phyloP scores from a whole-genome alignment of 2,797 vertebrate species.

The Sebastes variabilis region DNA sequence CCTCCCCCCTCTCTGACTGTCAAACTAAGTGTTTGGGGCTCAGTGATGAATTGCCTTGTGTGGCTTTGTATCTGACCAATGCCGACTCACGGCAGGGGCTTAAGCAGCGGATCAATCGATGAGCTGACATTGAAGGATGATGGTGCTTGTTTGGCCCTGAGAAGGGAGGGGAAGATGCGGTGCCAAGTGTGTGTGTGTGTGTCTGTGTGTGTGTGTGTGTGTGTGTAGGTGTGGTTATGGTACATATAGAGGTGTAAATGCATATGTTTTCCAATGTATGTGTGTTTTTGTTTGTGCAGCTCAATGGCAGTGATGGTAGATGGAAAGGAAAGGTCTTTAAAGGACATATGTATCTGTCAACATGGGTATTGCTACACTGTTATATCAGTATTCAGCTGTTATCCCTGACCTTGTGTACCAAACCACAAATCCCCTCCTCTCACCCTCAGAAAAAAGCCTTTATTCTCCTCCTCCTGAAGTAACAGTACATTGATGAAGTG shows the following conservation, averaged over 20 bases:
- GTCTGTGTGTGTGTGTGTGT: constrained; percentile 5
- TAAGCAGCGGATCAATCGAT: constrained; percentile 85
- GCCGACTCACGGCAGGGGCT: constrained; percentile 82
- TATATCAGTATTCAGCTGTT: constrained; percentile 67
- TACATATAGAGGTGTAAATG: constrained; percentile 2
- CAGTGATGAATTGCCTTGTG: constrained; percentile 86
- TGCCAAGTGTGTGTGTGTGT: constrained; percentile 11
- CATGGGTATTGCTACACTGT: constrained; percentile 48
- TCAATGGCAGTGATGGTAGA: constrained; percentile 55
- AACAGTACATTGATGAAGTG: constrained; percentile 74
- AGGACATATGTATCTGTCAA: constrained; percentile 64
- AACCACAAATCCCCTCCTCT: constrained; percentile 57
- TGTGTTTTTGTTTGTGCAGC: constrained; percentile 28
- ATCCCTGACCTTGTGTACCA: constrained; percentile 71
- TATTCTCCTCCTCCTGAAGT: constrained; percentile 70
- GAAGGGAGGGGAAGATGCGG: constrained; percentile 47
- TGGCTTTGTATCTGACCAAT: constrained; percentile 86
- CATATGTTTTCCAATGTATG: background rate
- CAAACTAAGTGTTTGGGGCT: constrained; percentile 81
- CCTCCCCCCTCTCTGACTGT: constrained; percentile 67
- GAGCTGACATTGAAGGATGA: constrained; percentile 86
- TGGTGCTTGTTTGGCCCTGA: constrained; percentile 74
- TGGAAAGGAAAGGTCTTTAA: constrained; percentile 66
- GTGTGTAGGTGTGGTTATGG: constrained; percentile 1
- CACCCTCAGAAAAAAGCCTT: constrained; percentile 61